Evolutionary conservation across 2,888 invertebrate species (phyloP), one percentile per base, ranked within the genome.

Genomic region (Leucoma salicis): DNA sequence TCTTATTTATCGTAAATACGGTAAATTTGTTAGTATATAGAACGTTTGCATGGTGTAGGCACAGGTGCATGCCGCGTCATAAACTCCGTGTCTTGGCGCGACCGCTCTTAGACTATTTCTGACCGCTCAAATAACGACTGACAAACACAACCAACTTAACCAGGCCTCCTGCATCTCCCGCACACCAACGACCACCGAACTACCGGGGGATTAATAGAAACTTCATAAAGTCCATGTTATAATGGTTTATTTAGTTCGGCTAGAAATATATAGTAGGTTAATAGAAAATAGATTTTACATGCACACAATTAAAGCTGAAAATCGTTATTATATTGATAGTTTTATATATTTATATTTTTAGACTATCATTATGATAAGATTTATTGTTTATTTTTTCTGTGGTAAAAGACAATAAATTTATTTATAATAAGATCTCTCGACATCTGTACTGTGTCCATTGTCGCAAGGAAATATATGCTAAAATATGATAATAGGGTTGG

Each of bases 21-120:
- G n/a, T n/a, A n/a, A n/a, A n/a, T 21, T 21, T 21, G 6, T 21
- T 8, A 8, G 21, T 21, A 21, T 21, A 27, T 25, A 33, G 24
- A 27, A n/a, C 8, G 24, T 39, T 28, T 56, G 60, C 54, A 53
- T 55, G 34, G 32, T 59, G 48, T 61, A 42, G 51, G 27, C 43
- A 53, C 60, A 60, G 62, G 58, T 60, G 60, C 58, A 56, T 10
- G 14, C 24, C 18, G 38, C 59, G 62, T 54, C 61, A 55, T 43
- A 6, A 46, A 45, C 67, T 70, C 71, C 80, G 78, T 73, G 74
- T 72, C 74, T 82, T 80, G 82, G 82, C 82, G 54, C 46, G n/a
- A n/a, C 56, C 49, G 55, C 47, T 57, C 46, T 49, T 45, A 48
- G 53, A 81, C 85, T 86, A 86, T 86, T 86, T 86, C 74, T 74